Conservation (phyloP, 2,113 vertebrate species). For the Bos taurus region ARS-UCD2.0 NC_037357.1:76385501-76386000, state of each 20-base stretch:
- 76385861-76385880: background rate
- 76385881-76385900: slow-evolving; percentile 3
- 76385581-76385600: background rate
- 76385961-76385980: background rate
- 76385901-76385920: background rate
- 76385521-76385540: background rate
- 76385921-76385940: background rate
- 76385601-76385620: background rate
- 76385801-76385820: background rate
- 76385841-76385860: background rate
- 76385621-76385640: background rate
- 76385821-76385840: background rate
- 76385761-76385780: background rate
- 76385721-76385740: background rate
- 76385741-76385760: background rate
- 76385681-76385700: background rate
- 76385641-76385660: background rate
- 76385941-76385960: background rate
- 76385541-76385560: background rate
- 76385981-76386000: background rate
- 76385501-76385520: background rate
- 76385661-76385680: background rate
- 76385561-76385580: background rate
- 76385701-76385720: background rate
- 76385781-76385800: background rate